These are phyloP conservation scores for Calvadosia cruxmelitensis DNA, from an alignment of 30 jellyfish, hydroid and myxozoan species.

Conservation along the genomic window DNA sequence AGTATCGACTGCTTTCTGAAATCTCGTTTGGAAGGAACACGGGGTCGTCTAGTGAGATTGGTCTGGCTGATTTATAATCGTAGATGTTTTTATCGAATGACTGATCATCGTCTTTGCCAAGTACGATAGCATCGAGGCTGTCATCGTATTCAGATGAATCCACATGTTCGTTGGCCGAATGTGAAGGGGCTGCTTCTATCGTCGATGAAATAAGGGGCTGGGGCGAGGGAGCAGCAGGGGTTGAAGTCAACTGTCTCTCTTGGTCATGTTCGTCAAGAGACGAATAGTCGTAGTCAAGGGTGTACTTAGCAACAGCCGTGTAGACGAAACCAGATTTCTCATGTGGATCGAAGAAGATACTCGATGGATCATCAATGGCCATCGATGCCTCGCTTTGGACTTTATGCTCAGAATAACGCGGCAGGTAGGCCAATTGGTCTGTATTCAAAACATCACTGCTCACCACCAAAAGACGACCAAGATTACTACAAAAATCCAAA, in stretches of 20 bases:
- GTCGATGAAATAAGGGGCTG: background rate
- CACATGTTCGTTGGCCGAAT: conserved; percentile 28
- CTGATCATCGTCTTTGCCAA: conserved; percentile 28
- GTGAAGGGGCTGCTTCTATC: conserved; percentile 5
- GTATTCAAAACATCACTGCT: background rate
- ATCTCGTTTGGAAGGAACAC: conserved; percentile 7
- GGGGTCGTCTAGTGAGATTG: conserved; percentile 34
- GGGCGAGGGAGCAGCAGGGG: background rate
- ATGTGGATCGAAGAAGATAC: conserved; percentile 89
- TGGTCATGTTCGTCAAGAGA: background rate
- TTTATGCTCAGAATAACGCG: conserved; percentile 57
- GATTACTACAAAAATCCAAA: background rate
- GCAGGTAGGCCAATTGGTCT: conserved; percentile 18
- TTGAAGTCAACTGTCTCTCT: no score
- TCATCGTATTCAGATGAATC: conserved; percentile 66
- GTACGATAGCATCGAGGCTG: conserved; percentile 66
- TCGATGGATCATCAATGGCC: conserved; percentile 91
- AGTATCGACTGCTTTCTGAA: conserved; percentile 12
- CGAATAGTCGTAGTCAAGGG: conserved; percentile 3
- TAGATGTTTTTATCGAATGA: conserved; percentile 34
- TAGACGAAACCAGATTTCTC: conserved; percentile 94
- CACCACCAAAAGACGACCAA: background rate
- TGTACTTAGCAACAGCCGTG: conserved; percentile 18
- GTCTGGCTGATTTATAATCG: conserved; percentile 13
- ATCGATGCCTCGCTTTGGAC: conserved; percentile 64